Base-by-base conservation (phyloP, 2,888 invertebrate species). In the Tolmerus cingulatus region DNA sequence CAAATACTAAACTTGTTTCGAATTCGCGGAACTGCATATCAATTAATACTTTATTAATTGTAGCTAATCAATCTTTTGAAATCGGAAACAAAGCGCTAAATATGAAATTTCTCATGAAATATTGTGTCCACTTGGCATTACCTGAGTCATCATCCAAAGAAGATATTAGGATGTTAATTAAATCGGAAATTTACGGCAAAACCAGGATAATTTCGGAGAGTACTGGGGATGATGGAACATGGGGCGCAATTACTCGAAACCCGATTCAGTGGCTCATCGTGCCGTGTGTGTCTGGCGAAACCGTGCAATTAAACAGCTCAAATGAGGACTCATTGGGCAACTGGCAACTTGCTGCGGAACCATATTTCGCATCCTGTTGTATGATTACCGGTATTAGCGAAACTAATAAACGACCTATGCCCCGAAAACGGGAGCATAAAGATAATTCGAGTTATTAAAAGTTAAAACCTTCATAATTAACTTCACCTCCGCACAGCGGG, bases 371-470 rank as follows among this genome's bases (percentile, higher is more conserved):
- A 23, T 66, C 66, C 23, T 57, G 66, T 66, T 66, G 66, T 66
- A 27, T 66, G 66, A 66, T 66, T 66, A 66, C 66, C 66, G 66
- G 66, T 27, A 66, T 66, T 66, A 66, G 66, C 27, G 66, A 66
- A 66, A 66, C 66, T 66, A 66, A 66, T 66, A 66, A 66, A 66
- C 66, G 27, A 66, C 66, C 66, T 66, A n/a, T 51, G 66, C 9
- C 9, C 78, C 78, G 43, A 23, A 40, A 78, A 78, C 19, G 43
- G 43, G 78, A 23, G 37, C 78, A 40, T 43, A 43, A 78, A 78
- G 78, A 78, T 78, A 78, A 78, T 78, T 78, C 78, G 40, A 78
- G 78, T 78, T 78, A 78, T 78, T 78, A 78, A 78, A 78, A 78
- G 16, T 78, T 78, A 78, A 78, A 78, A 40, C 78, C 78, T 37